Percentiles rank a stretch among this genome's conserved stretches.
These are phyloP conservation scores for Cephalopachus bancanus DNA, from an alignment of 2,797 vertebrate species.

Conservation along the genomic window DNA sequence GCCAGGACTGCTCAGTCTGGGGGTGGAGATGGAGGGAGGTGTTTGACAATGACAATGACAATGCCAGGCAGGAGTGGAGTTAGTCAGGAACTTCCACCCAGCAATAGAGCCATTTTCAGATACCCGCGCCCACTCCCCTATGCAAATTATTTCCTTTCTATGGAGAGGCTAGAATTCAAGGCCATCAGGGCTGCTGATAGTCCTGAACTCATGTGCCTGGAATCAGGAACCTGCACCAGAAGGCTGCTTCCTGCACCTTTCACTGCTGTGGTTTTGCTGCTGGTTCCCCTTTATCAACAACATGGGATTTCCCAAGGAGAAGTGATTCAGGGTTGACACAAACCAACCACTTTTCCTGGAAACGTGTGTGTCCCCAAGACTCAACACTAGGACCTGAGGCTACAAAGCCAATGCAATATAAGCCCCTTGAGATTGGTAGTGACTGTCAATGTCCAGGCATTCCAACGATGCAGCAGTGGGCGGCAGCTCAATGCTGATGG, in stretches of 20 bases:
- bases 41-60: rapidly evolving
- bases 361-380: background rate
- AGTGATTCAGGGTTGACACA: background rate
- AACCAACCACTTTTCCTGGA: background rate
- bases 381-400: background rate
- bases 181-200: background rate
- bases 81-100: background rate
- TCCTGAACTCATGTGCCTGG: rapidly evolving
- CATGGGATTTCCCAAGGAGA: background rate
- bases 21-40: background rate
- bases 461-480: too few relatives aligned
- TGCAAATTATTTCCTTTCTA: background rate
- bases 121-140: rapidly evolving
- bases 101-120: background rate
- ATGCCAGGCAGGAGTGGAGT: background rate
- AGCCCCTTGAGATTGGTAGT: background rate
- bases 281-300: background rate
- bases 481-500: rapidly evolving
- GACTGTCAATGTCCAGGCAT: rapidly evolving
- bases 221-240: background rate
- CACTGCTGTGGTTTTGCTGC: background rate
- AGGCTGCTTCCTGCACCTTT: background rate
- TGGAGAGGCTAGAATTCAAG: background rate
- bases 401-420: background rate
- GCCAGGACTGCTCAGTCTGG: background rate